Percentiles rank a stretch among this genome's conserved stretches.
Conservation (phyloP, 2,113 vertebrate species). For the Festucalex cinctus region DNA sequence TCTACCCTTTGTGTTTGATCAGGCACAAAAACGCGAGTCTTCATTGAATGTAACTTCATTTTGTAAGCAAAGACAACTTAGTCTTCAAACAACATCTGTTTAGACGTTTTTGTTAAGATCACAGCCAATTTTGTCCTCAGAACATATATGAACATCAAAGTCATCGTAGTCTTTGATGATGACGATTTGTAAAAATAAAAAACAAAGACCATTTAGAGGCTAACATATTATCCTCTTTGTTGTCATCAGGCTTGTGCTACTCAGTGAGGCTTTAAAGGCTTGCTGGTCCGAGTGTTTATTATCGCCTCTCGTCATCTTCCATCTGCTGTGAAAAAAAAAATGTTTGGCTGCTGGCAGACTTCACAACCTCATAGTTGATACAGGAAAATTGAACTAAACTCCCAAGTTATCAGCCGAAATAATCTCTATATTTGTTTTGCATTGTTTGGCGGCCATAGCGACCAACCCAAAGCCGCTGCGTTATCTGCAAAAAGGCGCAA, state of each 20-base stretch:
- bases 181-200: not conserved
- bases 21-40: too few species aligned
- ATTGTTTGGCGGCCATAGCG: constrained; percentile 5
- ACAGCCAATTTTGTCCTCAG: too few species aligned
- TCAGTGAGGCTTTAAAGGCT: not conserved
- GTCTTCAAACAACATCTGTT: too few species aligned
- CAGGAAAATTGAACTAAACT: not conserved
- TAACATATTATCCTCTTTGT: not conserved
- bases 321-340: not conserved
- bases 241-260: not conserved
- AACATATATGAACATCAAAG: not conserved
- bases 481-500: constrained; percentile 13
- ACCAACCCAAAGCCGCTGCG: not conserved
- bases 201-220: not conserved
- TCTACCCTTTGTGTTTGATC: too few species aligned
- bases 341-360: not conserved
- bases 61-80: too few species aligned
- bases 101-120: too few species aligned
- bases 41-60: too few species aligned
- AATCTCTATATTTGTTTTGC: constrained; percentile 11
- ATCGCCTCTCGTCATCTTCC: not conserved
- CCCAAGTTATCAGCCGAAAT: constrained; percentile 2
- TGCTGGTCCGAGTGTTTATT: not conserved
- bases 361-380: not conserved
- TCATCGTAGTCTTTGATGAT: not conserved